A percentile compares a stretch with the other conserved stretches of the same genome.
Evolutionary conservation across 1,140 invertebrate species (phyloP).

Genomic region (Orius insidiosus): DNA sequence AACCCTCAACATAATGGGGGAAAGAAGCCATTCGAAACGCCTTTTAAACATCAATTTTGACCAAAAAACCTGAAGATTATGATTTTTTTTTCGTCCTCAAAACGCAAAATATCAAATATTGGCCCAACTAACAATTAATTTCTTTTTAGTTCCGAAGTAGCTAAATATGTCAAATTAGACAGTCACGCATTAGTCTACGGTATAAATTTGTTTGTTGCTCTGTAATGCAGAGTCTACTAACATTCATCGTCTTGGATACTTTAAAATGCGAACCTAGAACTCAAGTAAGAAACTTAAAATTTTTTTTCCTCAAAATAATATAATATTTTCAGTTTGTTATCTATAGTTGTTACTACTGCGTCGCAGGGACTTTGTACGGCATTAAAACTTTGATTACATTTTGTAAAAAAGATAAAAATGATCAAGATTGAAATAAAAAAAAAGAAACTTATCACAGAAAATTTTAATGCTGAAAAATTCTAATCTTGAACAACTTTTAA

Average conservation of each 20-base stretch:
- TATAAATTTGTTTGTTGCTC: conserved; percentile 66
- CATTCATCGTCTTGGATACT: conserved; percentile 36
- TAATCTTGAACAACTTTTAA: conserved; percentile 31
- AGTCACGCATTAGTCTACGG: conserved; percentile 83
- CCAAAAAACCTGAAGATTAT: too few relatives aligned
- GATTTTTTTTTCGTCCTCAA: too few relatives aligned
- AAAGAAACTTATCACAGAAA: neutral
- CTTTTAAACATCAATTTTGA: too few relatives aligned
- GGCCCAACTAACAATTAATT: neutral
- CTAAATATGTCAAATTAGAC: conserved; percentile 55
- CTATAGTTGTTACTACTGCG: conserved; percentile 1
- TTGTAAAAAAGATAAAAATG: neutral
- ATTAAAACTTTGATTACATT: conserved; percentile 3
- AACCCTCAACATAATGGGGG: too few relatives aligned
- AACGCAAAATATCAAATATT: too few relatives aligned
- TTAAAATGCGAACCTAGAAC: conserved; percentile 27
- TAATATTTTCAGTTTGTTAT: neutral
- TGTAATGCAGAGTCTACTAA: conserved; percentile 57
- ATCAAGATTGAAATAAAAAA: too few relatives aligned
- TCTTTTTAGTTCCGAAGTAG: conserved; percentile 59
- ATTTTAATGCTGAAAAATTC: too few relatives aligned
- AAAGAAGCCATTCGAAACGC: too few relatives aligned
- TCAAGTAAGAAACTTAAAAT: conserved; percentile 26
- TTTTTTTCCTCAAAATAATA: neutral
- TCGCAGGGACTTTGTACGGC: too few relatives aligned